These are phyloP conservation scores for Rhopalosiphum nymphaeae DNA, from an alignment of 2,888 invertebrate species.

Conservation along the genomic window DNA sequence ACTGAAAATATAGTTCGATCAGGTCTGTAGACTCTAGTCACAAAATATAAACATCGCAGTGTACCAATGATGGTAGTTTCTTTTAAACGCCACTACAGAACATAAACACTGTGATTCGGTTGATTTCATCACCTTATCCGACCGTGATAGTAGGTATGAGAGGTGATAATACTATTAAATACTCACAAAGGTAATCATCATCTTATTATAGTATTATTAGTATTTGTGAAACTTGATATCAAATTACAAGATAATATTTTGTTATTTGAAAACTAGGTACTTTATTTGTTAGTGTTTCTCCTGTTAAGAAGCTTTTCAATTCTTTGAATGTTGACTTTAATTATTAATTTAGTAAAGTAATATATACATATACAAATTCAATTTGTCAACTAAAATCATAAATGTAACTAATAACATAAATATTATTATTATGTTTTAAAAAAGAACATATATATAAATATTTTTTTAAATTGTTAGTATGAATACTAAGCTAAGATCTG, in stretches of 20 bases:
- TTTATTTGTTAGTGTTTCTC: neutral
- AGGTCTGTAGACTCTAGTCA: neutral
- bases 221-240: neutral
- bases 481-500: no score
- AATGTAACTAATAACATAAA: neutral
- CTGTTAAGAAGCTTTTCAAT: neutral
- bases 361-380: neutral
- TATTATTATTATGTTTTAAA: neutral
- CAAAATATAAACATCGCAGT: neutral
- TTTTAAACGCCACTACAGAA: neutral
- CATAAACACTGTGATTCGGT: neutral
- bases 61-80: neutral
- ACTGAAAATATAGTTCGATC: neutral
- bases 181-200: neutral
- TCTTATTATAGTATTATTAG: no score
- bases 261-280: neutral
- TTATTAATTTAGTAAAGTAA: neutral
- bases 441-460: neutral
- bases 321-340: neutral
- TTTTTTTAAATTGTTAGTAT: no score
- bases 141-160: neutral
- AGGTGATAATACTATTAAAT: neutral
- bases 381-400: neutral
- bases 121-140: neutral
- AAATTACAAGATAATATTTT: neutral